phyloP scores from a whole-genome alignment of 1,140 invertebrate species.

The Chironomus tepperi region DNA sequence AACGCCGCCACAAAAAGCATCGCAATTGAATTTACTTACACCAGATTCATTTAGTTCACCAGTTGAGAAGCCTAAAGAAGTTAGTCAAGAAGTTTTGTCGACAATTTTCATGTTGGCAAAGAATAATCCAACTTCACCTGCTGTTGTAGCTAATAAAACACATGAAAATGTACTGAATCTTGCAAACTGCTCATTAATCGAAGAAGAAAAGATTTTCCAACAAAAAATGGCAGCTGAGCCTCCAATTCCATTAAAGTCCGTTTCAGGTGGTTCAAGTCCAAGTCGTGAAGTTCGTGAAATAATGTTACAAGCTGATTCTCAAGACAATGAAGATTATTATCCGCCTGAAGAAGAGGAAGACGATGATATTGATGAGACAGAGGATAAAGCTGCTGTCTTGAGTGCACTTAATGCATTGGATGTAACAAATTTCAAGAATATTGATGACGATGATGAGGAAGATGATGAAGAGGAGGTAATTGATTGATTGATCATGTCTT shows the following conservation, averaged over 20 bases:
- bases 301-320: conserved; percentile 49
- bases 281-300: conserved; percentile 79
- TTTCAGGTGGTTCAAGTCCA: conserved; percentile 69
- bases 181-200: conserved; percentile 37
- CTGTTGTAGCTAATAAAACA: conserved; percentile 25
- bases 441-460: conserved; percentile 5
- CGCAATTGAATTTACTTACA: conserved; percentile 63
- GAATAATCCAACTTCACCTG: conserved; percentile 29
- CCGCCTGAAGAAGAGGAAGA: conserved; percentile 31
- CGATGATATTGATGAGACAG: conserved; percentile 29
- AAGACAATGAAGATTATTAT: conserved; percentile 26
- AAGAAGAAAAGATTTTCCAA: conserved; percentile 37
- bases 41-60: conserved; percentile 78
- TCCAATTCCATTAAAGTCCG: conserved; percentile 24
- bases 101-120: conserved; percentile 38
- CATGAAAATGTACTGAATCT: conserved; percentile 34
- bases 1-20: conserved; percentile 32
- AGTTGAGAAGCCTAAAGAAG: conserved; percentile 36
- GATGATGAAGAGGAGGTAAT: not conserved
- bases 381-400: conserved; percentile 23
- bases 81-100: conserved; percentile 36
- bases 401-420: not conserved
- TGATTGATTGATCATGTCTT: too few relatives aligned
- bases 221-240: conserved; percentile 33
- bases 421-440: not conserved